Conservation (phyloP, 2,797 vertebrate species). For the Myiotriccus ornatus region DNA sequence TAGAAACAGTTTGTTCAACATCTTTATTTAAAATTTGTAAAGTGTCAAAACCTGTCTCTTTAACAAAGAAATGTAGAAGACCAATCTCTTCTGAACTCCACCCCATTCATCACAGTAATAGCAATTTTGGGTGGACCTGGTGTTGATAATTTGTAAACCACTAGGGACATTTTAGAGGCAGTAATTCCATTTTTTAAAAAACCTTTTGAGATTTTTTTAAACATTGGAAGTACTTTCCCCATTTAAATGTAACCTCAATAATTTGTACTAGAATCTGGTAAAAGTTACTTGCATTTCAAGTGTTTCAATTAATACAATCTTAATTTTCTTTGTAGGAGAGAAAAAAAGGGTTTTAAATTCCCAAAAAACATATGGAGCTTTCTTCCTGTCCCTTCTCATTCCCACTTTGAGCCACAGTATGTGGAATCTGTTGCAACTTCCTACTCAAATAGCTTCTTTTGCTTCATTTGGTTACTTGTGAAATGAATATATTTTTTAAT, state of each 20-base stretch:
- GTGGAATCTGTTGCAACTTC: neutral
- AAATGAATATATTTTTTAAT: neutral
- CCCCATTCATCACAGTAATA: neutral
- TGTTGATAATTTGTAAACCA: conserved; percentile 18
- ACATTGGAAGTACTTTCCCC: neutral
- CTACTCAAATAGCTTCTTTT: neutral
- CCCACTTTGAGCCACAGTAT: neutral
- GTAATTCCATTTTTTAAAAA: neutral
- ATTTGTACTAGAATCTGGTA: neutral
- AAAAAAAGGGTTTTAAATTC: neutral
- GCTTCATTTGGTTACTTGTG: neutral
- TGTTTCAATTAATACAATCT: neutral
- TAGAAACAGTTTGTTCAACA: neutral
- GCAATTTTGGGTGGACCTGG: conserved; percentile 16
- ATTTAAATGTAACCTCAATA: neutral
- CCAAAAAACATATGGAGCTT: neutral
- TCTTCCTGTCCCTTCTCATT: neutral
- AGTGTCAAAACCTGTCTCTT: neutral
- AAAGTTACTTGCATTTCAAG: neutral
- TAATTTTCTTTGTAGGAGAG: neutral
- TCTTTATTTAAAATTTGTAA: conserved; percentile 13
- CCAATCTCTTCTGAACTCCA: neutral
- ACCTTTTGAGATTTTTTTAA: neutral
- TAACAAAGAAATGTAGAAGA: neutral
- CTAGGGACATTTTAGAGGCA: neutral